Evolutionary conservation across 2,888 invertebrate species (phyloP).

Genomic region (Harpalus rufipes): DNA sequence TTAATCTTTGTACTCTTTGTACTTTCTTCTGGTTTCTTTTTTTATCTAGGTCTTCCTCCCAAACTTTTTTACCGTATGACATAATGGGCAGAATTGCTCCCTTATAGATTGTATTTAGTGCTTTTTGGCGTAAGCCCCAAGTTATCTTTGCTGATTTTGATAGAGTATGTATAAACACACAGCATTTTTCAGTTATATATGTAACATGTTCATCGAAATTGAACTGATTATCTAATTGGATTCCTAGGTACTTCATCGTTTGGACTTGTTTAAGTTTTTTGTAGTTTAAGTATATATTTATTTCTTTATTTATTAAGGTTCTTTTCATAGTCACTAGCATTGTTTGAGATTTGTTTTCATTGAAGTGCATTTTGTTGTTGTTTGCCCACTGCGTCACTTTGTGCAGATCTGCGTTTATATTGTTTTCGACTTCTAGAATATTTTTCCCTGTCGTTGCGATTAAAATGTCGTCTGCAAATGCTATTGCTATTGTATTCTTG

Average conservation of each 20-base stretch:
- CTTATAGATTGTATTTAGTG: too few species aligned
- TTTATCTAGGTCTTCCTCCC: too few species aligned
- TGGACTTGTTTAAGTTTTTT: neutral
- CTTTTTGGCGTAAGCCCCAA: too few species aligned
- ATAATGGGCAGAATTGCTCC: too few species aligned
- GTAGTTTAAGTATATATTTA: neutral
- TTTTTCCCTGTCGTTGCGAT: neutral
- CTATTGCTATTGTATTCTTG: neutral
- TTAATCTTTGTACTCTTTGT: too few species aligned
- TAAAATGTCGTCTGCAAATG: neutral
- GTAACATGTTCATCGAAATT: neutral
- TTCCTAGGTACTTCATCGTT: neutral
- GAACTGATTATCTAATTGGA: neutral
- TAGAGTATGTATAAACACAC: neutral
- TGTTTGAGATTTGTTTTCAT: neutral
- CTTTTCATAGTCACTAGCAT: neutral
- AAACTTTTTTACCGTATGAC: too few species aligned
- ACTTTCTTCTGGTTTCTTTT: too few species aligned
- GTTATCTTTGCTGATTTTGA: too few species aligned
- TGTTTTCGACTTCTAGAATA: neutral
- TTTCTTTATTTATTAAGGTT: neutral
- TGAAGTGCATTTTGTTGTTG: neutral
- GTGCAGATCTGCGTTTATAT: neutral
- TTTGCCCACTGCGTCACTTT: neutral
- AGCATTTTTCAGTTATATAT: neutral